Evolutionary conservation across 2,888 invertebrate genomes (phyloP).

Genomic region (Cerastoderma edule): DNA sequence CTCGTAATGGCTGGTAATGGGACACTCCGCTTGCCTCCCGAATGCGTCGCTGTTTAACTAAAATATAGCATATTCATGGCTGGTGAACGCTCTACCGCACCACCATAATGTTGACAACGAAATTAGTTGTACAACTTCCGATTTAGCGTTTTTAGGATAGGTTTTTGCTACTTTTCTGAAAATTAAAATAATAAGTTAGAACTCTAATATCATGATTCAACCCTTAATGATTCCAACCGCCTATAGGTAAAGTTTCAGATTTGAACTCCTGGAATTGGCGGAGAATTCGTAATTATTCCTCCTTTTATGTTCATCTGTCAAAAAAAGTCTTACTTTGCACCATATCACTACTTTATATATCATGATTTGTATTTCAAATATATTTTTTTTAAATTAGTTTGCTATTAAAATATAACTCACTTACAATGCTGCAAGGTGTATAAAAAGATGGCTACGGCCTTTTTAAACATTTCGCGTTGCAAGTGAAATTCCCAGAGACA

Average conservation of each 20-base stretch:
- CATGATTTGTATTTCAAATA: background rate
- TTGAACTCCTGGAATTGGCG: too few species aligned
- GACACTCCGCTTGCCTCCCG: conserved; percentile 33
- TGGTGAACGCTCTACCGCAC: background rate
- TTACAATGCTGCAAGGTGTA: background rate
- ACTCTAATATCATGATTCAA: background rate
- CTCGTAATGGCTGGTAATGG: conserved; percentile 53
- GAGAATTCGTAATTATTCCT: too few species aligned
- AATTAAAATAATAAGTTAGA: background rate
- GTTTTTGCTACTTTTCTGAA: too few species aligned
- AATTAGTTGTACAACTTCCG: background rate
- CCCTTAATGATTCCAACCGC: too few species aligned
- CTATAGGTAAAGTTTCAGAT: too few species aligned
- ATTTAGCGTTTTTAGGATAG: too few species aligned
- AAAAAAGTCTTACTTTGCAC: too few species aligned
- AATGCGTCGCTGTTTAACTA: background rate
- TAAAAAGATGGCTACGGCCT: too few species aligned
- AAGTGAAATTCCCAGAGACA: background rate
- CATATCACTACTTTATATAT: background rate
- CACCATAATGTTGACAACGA: background rate
- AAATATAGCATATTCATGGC: background rate
- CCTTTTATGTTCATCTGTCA: too few species aligned
- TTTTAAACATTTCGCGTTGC: too few species aligned
- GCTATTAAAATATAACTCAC: background rate
- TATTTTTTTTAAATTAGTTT: background rate